Evolutionary conservation across 2,797 vertebrate genomes (phyloP).

Genomic region (Dipus sagitta): DNA sequence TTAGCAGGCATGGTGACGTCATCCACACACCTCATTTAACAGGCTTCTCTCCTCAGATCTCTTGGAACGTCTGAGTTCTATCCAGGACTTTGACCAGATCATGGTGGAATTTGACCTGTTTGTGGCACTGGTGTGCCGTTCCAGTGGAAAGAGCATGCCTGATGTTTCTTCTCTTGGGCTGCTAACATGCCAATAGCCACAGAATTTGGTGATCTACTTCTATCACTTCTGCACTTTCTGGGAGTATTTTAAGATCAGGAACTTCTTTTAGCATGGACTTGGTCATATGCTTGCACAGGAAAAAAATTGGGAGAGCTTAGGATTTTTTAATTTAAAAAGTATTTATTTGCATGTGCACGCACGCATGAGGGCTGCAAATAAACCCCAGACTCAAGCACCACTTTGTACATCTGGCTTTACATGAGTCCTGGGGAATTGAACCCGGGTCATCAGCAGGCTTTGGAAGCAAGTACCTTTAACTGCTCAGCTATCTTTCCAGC

Average conservation of each 20-base stretch:
- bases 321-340: too few relatives aligned
- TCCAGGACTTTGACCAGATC: background rate
- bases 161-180: background rate
- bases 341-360: too few relatives aligned
- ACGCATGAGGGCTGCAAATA: too few relatives aligned
- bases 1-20: too few relatives aligned
- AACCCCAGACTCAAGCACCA: too few relatives aligned
- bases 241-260: constrained; percentile 30
- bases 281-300: background rate
- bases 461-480: too few relatives aligned
- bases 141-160: background rate
- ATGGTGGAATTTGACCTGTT: background rate
- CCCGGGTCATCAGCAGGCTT: too few relatives aligned
- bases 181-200: background rate
- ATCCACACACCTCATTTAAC: too few relatives aligned
- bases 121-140: rapidly evolving
- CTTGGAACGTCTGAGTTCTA: background rate
- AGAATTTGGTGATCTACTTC: background rate
- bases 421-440: too few relatives aligned
- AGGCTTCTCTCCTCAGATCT: background rate
- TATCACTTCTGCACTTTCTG: background rate
- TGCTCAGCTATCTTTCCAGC: too few relatives aligned
- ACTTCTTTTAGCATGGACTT: background rate
- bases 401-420: too few relatives aligned
- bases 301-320: background rate